Percentiles rank a stretch among this genome's conserved stretches.
These are phyloP conservation scores for Ageneiosus marmoratus DNA, from an alignment of 2,113 vertebrate species.

Conservation along the genomic window DNA sequence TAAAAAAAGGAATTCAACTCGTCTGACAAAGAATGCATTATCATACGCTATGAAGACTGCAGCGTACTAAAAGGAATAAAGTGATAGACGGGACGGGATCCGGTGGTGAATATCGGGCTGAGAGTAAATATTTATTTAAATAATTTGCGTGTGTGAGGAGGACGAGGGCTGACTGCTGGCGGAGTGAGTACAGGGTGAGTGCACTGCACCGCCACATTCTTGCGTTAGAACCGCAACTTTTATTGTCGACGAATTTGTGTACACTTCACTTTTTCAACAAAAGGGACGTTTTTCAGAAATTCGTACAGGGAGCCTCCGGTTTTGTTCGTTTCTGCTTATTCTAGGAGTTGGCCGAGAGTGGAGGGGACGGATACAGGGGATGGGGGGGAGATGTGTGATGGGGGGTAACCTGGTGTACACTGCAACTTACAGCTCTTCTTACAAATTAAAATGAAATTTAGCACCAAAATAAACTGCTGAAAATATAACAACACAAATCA, in stretches of 20 bases:
- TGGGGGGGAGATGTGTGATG: neutral
- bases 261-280: slow-evolving; percentile 18
- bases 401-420: neutral
- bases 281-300: neutral
- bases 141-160: slow-evolving; percentile 61
- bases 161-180: slow-evolving; percentile 41
- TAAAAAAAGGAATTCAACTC: slow-evolving; percentile 41
- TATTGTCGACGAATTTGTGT: slow-evolving; percentile 27
- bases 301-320: slow-evolving; percentile 24
- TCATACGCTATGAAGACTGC: slow-evolving; percentile 39
- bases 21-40: slow-evolving; percentile 23
- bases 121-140: slow-evolving; percentile 67
- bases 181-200: slow-evolving; percentile 65
- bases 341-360: slow-evolving; percentile 59
- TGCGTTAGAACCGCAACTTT: slow-evolving; percentile 55
- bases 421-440: slow-evolving; percentile 50
- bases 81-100: slow-evolving; percentile 44
- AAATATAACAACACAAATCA: neutral
- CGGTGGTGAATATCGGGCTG: slow-evolving; percentile 57
- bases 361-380: slow-evolving; percentile 28
- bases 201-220: slow-evolving; percentile 54
- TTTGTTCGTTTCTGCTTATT: slow-evolving; percentile 60
- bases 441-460: neutral
- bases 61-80: slow-evolving; percentile 38
- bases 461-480: neutral